Percentiles rank a stretch among this genome's conserved stretches.
These are phyloP conservation scores for Blomia tropicalis DNA, from an alignment of 2,888 invertebrate genomes.

Conservation along the genomic window DNA sequence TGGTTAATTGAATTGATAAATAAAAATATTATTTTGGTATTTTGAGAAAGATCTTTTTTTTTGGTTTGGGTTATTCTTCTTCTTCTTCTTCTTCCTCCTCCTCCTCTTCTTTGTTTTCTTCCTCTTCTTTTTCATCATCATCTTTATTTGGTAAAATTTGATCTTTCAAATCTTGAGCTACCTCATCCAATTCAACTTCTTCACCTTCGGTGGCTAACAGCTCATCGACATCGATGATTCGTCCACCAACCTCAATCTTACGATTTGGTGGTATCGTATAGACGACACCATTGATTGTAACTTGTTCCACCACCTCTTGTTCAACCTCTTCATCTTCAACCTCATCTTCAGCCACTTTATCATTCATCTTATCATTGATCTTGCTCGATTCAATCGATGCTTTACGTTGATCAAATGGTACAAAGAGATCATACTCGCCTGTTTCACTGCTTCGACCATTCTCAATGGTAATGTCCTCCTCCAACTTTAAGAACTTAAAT, in stretches of 20 bases:
- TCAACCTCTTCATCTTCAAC: conserved; percentile 4
- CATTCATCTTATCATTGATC: neutral
- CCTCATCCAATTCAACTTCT: conserved; percentile 1
- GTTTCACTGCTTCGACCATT: conserved; percentile 13
- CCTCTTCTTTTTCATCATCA: neutral
- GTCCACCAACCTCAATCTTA: conserved; percentile 15
- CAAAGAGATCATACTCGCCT: conserved; percentile 11
- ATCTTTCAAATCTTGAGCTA: neutral
- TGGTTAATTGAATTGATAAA: too few species aligned
- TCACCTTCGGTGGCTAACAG: neutral
- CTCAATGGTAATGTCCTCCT: conserved; percentile 28
- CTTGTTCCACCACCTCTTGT: conserved; percentile 13
- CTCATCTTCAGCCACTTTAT: neutral
- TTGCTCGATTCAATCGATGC: neutral
- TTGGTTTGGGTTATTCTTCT: too few species aligned
- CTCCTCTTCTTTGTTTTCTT: conserved; percentile 2
- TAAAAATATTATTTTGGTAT: too few species aligned
- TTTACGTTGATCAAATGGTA: neutral
- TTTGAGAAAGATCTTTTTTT: too few species aligned
- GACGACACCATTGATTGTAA: conserved; percentile 19
- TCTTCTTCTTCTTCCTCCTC: conserved; percentile 10
- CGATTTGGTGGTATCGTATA: conserved; percentile 15
- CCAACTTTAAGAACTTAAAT: conserved; percentile 65
- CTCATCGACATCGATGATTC: conserved; percentile 19
- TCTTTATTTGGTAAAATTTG: neutral